Base-by-base conservation (phyloP, 2,888 invertebrate species). In the Saturnia japonica region DNA sequence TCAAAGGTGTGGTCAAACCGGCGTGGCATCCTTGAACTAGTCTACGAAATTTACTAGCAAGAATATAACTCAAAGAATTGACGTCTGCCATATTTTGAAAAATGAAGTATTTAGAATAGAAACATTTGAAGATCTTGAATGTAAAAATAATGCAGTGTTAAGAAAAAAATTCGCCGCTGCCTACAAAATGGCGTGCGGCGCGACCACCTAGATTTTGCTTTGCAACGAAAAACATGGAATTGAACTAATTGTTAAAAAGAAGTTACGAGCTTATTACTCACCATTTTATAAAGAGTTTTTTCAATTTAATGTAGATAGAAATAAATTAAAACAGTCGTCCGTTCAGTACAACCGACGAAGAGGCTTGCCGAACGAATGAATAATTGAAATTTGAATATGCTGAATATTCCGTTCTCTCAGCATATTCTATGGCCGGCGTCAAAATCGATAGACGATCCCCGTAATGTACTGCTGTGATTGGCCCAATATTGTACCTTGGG, bases 291-390 rank as follows among this genome's bases (percentile, higher is more conserved):
- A 89, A 82, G 89, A 89, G 91, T 90, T 91, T 89, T 88, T 90
- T 85, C 87, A 88, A 90, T 92, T 91, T n/a, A 91, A 80, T 81
- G 88, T 89, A 91, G 80, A 85, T 87, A 87, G 82, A 87, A 88
- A 90, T 91, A 92, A 91, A 85, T 91, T 91, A 92, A 89, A 90
- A 91, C 91, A 91, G 91, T 93, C 90, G 89, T 89, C n/a, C 94
- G 94, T 95, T 95, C 94, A 91, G 95, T 94, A 88, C 85, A 89
- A 95, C 95, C 95, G 94, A 95, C 94, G 91, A 96, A 95, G 96
- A 93, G 95, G 95, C 94, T 95, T 94, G 94, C 95, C 95, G 95
- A 96, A 96, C 96, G 95, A 95, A 94, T 94, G 91, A 91, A 95
- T 93, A 91, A n/a, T n/a, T n/a, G n/a, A n/a, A n/a, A n/a, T n/a